phyloP scores from a whole-genome alignment of 2,797 vertebrate genomes.

The Dipus sagitta region DNA sequence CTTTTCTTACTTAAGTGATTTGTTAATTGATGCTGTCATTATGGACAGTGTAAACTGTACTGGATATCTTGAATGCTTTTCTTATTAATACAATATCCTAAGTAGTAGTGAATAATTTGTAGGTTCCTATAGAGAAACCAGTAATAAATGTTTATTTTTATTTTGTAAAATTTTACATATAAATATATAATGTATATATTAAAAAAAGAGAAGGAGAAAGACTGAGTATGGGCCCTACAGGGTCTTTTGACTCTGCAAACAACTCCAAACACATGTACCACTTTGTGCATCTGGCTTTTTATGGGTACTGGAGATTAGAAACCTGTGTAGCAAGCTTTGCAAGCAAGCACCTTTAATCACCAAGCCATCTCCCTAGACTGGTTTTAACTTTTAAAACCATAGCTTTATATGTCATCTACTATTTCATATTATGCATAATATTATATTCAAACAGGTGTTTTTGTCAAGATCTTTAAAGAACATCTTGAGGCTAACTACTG shows the following conservation, averaged over 20 bases:
- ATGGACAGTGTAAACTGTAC: background rate
- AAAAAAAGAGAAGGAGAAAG: too few species aligned
- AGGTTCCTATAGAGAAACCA: background rate
- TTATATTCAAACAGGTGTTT: background rate
- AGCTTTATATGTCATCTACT: background rate
- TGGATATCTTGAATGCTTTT: slow-evolving; percentile 7
- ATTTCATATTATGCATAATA: background rate
- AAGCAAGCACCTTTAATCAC: too few species aligned
- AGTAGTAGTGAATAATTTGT: background rate
- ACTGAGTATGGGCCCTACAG: too few species aligned
- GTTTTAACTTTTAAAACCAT: background rate
- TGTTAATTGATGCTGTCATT: slow-evolving; percentile 28
- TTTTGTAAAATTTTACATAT: too few species aligned
- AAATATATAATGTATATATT: too few species aligned
- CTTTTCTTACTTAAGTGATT: background rate
- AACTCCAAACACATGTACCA: too few species aligned
- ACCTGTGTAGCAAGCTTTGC: too few species aligned
- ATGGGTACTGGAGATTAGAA: too few species aligned
- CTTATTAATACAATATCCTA: background rate
- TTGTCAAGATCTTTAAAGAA: slow-evolving; percentile 1
- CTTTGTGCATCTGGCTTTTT: too few species aligned
- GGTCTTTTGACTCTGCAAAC: too few species aligned
- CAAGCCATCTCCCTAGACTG: background rate
- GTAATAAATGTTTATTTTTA: background rate
- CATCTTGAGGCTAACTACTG: background rate